Percentiles rank a stretch among this genome's conserved stretches.
Evolutionary conservation across 2,888 invertebrate species (phyloP).

Genomic region (Bugulina stolonifera): DNA sequence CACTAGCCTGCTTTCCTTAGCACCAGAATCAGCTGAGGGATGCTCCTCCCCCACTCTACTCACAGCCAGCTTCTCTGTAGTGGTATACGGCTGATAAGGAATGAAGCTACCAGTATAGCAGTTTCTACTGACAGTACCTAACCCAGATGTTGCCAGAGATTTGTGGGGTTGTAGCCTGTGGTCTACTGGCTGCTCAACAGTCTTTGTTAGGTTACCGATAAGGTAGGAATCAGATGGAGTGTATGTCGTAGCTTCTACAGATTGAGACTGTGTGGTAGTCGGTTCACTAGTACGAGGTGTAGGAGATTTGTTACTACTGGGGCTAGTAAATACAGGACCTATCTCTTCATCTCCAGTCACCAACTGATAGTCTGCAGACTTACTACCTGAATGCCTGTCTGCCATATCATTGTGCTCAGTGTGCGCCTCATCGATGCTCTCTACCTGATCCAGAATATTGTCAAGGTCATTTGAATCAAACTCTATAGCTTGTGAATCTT

Average conservation of each 20-base stretch:
- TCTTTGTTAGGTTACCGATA: neutral
- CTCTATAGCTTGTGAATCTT: slow-evolving; percentile 6
- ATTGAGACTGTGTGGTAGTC: neutral
- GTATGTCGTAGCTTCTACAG: neutral
- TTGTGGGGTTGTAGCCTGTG: neutral
- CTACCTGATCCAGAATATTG: slow-evolving; percentile 17
- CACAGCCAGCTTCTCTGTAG: no score
- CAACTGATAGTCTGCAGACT: neutral
- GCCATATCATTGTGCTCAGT: neutral
- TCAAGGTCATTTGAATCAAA: slow-evolving; percentile 22
- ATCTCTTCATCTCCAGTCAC: slow-evolving; percentile 12
- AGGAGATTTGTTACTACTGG: neutral
- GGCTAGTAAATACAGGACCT: slow-evolving; percentile 9
- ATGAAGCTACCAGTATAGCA: neutral
- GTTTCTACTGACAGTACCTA: neutral
- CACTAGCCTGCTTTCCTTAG: no score
- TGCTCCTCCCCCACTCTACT: no score
- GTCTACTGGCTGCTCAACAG: slow-evolving; percentile 11
- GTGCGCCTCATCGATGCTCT: neutral
- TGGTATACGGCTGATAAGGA: neutral
- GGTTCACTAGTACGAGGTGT: no score
- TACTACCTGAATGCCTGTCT: neutral
- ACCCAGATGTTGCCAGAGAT: neutral
- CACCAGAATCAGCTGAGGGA: no score
- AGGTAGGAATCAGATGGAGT: slow-evolving; percentile 6